Evolutionary conservation across 1,140 invertebrate species (phyloP).

Genomic region (Pseudomyrmex concolor): DNA sequence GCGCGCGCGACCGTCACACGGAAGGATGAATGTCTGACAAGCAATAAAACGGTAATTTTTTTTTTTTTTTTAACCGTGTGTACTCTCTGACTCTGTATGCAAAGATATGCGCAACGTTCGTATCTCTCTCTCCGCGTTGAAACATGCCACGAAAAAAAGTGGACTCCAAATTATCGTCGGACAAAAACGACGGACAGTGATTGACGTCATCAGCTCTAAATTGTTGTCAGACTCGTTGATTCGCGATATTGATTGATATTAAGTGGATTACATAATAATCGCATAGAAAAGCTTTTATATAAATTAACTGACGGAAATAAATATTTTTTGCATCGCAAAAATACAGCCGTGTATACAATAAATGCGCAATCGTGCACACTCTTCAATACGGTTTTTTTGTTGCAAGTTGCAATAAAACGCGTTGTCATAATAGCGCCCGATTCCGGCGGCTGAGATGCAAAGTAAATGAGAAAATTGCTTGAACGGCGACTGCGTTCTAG

Average conservation of each 20-base stretch:
- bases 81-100: neutral
- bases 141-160: conserved; percentile 21
- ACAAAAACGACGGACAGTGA: conserved; percentile 43
- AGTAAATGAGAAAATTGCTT: conserved; percentile 37
- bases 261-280: conserved; percentile 27
- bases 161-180: neutral
- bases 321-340: neutral
- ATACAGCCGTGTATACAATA: neutral
- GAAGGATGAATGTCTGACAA: conserved; percentile 71
- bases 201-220: conserved; percentile 49
- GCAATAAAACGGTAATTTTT: conserved; percentile 57
- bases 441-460: neutral
- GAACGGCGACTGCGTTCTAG: neutral
- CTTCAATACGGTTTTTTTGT: neutral
- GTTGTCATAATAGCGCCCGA: neutral
- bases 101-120: conserved; percentile 29
- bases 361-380: neutral
- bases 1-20: conserved; percentile 62
- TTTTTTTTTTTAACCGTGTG: neutral
- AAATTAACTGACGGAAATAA: conserved; percentile 25
- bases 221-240: conserved; percentile 36
- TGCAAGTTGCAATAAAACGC: neutral
- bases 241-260: conserved; percentile 37
- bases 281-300: neutral
- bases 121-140: neutral